Base-by-base conservation (phyloP, 2,113 vertebrate species). In the Apus apus region DNA sequence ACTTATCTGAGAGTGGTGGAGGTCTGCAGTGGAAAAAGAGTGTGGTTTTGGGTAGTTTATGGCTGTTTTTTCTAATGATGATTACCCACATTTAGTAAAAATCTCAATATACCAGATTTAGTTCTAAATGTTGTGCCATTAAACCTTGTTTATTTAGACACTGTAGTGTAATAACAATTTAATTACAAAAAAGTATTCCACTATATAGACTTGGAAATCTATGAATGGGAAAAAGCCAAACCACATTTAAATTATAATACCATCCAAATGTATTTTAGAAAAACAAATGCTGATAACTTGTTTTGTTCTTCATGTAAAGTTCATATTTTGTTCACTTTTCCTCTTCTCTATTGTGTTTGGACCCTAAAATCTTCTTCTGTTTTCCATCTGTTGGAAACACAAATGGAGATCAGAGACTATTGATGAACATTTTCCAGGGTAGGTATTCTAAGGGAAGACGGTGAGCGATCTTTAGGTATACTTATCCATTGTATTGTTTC, bases 401-500 rank as follows among this genome's bases (percentile, higher is more conserved):
- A 38, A 14, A 3, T 45, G n/a, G 40, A 88, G 13, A 87, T 54
- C 15, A 62, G 29, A 64, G 11, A 75, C 68, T 26, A 76, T 79
- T 94, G n/a, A 38, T 86, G 40, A 94, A 79, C 4, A 30, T 57
- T 88, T 91, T 92, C 85, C 32, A 51, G 9, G 58, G 34, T n/a
- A 89, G 7, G 20, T 75, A 40, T 92, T 89, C 51, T 86, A 94
- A 72, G 9, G 9, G 34, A 50, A 87, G 34, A n/a, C 17, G 79
- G 93, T 40, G 56, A 81, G 22, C 73, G 62, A 62, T 89, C 38
- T 90, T 92, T 60, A 46, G 38, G 30, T 74, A 30, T 61, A 81
- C 34, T 89, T 95, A 72, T 56, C 29, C 9, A 91, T 87, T 86
- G 7, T 64, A 73, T 77, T 96, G 9, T 45, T 95, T 61, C 92